Percentiles rank a stretch among this genome's conserved stretches.
Evolutionary conservation across 2,797 vertebrate genomes (phyloP).

Genomic region (Enteromius afrohamiltoni): DNA sequence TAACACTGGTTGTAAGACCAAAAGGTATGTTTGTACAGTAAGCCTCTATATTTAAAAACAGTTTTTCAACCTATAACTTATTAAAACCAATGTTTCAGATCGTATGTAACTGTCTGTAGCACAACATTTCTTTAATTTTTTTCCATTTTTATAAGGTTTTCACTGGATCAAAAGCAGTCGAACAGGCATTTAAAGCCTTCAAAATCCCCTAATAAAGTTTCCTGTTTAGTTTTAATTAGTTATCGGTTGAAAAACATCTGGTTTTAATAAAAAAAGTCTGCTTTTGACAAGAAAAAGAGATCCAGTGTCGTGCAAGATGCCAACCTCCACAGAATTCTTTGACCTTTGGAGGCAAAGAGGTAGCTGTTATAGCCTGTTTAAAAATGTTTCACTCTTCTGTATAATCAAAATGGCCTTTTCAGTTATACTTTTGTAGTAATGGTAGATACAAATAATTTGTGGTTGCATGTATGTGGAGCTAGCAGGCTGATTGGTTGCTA

Average conservation of each 20-base stretch:
- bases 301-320: background rate
- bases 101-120: background rate
- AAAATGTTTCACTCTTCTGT: background rate
- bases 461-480: background rate
- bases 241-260: constrained; percentile 35
- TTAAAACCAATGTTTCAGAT: constrained; percentile 9
- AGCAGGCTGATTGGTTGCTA: background rate
- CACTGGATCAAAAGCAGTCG: background rate
- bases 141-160: background rate
- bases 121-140: background rate
- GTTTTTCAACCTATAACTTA: constrained; percentile 23
- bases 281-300: constrained; percentile 22
- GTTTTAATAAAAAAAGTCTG: background rate
- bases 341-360: background rate
- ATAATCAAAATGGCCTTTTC: background rate
- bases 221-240: constrained; percentile 1
- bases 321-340: constrained; percentile 7
- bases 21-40: constrained; percentile 47
- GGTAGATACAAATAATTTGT: background rate
- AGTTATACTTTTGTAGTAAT: background rate
- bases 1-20: constrained; percentile 57
- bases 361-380: background rate
- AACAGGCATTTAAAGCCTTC: constrained; percentile 5
- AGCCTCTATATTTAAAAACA: constrained; percentile 47
- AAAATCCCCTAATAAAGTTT: background rate